These are phyloP conservation scores for Diloba caeruleocephala DNA, from an alignment of 2,888 invertebrate genomes.

Conservation along the genomic window DNA sequence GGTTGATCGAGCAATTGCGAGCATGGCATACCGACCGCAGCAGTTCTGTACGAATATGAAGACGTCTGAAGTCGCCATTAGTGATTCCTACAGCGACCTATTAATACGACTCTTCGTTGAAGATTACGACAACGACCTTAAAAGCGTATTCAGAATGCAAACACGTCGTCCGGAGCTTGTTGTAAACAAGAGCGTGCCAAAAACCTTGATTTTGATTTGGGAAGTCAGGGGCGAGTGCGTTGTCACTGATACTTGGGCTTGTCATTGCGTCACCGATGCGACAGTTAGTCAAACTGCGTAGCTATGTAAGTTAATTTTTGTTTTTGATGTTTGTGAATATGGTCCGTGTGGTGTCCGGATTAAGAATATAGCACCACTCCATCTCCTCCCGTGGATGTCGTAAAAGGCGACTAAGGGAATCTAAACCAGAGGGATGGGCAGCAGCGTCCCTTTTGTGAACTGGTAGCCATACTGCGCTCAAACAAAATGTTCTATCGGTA, in stretches of 20 bases:
- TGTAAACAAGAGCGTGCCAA: slow-evolving; percentile 68
- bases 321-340: too few relatives aligned
- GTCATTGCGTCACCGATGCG: slow-evolving; percentile 6
- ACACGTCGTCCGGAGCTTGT: slow-evolving; percentile 54
- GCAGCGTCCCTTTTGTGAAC: too few relatives aligned
- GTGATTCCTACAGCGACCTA: slow-evolving; percentile 62
- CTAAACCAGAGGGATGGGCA: too few relatives aligned
- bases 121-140: slow-evolving; percentile 70
- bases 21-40: not conserved
- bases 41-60: slow-evolving; percentile 13
- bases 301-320: too few relatives aligned
- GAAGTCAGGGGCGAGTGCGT: slow-evolving; percentile 62
- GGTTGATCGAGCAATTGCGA: too few relatives aligned
- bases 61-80: slow-evolving; percentile 29
- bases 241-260: slow-evolving; percentile 15
- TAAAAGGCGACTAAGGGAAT: too few relatives aligned
- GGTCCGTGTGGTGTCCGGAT: too few relatives aligned
- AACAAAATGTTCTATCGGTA: too few relatives aligned
- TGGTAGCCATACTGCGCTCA: too few relatives aligned
- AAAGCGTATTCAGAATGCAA: slow-evolving; percentile 70
- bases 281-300: too few relatives aligned
- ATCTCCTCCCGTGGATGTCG: too few relatives aligned
- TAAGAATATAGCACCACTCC: too few relatives aligned
- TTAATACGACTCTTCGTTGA: slow-evolving; percentile 52
- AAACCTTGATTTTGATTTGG: slow-evolving; percentile 71